Base-by-base conservation (phyloP, 2,113 vertebrate species). In the Amia ocellicauda region DNA sequence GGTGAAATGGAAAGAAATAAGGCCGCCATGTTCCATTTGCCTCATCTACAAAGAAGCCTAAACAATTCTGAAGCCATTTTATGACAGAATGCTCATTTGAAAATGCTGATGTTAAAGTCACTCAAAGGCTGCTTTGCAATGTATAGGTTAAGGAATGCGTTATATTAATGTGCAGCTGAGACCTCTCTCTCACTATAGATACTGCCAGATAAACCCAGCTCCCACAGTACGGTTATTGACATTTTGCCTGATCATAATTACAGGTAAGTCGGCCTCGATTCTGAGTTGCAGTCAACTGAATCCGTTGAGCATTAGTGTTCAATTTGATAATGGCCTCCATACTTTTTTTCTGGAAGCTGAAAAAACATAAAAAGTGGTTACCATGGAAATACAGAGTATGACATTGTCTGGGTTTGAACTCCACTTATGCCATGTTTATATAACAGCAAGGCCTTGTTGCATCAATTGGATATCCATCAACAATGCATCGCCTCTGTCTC, bases 281-380 rank as follows among this genome's bases (percentile, higher is more conserved):
- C n/a, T 47, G 14, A 16, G 11, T 47, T 47, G 5, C 7, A 19
- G 45, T 19, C 14, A 47, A 5, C 45, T 47, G 45, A 47, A n/a
- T 47, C 45, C n/a, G n/a, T 47, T 47, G 45, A 47, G 45, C 45
- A 47, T 47, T 16, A n/a, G 45, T 47, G 45, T 47, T 17, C 45
- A 47, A 19, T 47, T 47, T 19, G 45, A 17, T 47, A 47, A 47
- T 47, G n/a, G 45, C 45, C n/a, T 47, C 45, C 45, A 47, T 47
- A 17, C 45, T 47, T 17, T 47, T 47, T 47, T 47, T 17, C n/a
- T 5, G 16, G n/a, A 47, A 17, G 11, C 16, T 16, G n/a, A 7
- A 47, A n/a, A 47, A 47, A 1, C 45, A 47, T 47, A 16, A 47
- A 47, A 47, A n/a, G 13, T 47, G 45, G 45, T 47, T 47, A 47